Base-by-base conservation (phyloP, 2,797 vertebrate genomes). In the Anableps anableps region DNA sequence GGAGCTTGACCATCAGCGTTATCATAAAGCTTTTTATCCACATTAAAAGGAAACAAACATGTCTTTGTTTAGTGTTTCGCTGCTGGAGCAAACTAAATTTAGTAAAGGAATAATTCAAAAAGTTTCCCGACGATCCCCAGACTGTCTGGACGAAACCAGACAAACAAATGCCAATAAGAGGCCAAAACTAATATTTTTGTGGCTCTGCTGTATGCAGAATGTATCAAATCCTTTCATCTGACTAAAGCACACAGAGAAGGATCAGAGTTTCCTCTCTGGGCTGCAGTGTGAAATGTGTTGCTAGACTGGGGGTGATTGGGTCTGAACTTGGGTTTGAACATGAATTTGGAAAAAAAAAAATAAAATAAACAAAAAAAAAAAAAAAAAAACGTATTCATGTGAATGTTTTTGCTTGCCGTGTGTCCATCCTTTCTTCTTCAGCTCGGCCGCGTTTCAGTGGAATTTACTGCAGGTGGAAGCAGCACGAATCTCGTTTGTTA, bases 291-390 rank as follows among this genome's bases (percentile, higher is more conserved):
- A 62, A 80, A 79, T 31, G 66, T 72, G 41, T 10, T 29, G 47
- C 51, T 77, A 50, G 11, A 66, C n/a, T 19, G 9, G 21, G 77
- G 71, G 16, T 38, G 21, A 26, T 13, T 43, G 23, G 66, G 53
- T 83, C 78, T 70, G 79, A 43, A 73, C 48, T 76, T 50, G 43
- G 47, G 23, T 72, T 66, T 60, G 62, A 75, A 82, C 78, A 72
- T 36, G 29, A 78, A 51, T 80, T 62, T 75, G 38, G n/a, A n/a
- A n/a, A 79, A n/a, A n/a, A n/a, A n/a, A n/a, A n/a, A 55, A 26
- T 14, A 1, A 29, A 58, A 58, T 58, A n/a, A n/a, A n/a, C n/a
- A n/a, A n/a, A n/a, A n/a, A n/a, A n/a, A 79, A n/a, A n/a, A n/a
- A n/a, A n/a, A n/a, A 55, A 26, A 4, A 1, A 29, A 58, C n/a